Evolutionary conservation across 2,113 vertebrate species (phyloP), one percentile per base, ranked within the genome.

Genomic region (Xyliphius kryptos): DNA sequence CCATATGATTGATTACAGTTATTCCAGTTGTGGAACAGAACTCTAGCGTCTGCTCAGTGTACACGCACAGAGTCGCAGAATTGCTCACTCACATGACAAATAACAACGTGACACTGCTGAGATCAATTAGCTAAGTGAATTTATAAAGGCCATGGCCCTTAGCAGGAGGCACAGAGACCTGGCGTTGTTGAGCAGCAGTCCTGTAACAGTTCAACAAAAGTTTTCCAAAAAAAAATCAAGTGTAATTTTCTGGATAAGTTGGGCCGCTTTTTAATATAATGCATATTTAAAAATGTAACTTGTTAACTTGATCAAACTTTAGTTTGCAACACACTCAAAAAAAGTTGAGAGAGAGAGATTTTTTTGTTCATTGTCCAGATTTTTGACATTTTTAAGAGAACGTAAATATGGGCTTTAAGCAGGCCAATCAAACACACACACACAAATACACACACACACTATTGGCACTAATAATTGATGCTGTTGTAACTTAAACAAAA

Each of bases 111-210:
- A 88, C 64, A 63, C 80, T 85, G 81, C 65, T 83, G 79, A 74
- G 82, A 83, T 82, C 80, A 86, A 86, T 89, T 87, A 84, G 47
- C 66, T 84, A 88, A 87, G 67, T 88, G 74, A 82, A 84, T 87
- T 87, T 80, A 74, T 48, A 76, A 74, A 77, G 66, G 58, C 51
- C 69, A 47, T 37, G 38, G 66, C 26, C 32, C 22, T 41, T 62
- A 44, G 53, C 53, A 40, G 52, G 52, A 67, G 21, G 51, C 53
- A 49, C 50, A 43, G 58, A 51, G 47, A 50, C 16, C 8, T n/a
- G 49, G 48, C 38, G 59, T 48, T 51, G 19, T 55, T 61, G 47
- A 21, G 56, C 46, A 19, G 60, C 26, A 38, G 19, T 13, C 15
- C 38, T 52, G 21, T 20, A 49, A 14, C 36, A 63, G 2, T 6